Evolutionary conservation across 2,113 vertebrate genomes (phyloP).

Genomic region (Xiphophorus couchianus): DNA sequence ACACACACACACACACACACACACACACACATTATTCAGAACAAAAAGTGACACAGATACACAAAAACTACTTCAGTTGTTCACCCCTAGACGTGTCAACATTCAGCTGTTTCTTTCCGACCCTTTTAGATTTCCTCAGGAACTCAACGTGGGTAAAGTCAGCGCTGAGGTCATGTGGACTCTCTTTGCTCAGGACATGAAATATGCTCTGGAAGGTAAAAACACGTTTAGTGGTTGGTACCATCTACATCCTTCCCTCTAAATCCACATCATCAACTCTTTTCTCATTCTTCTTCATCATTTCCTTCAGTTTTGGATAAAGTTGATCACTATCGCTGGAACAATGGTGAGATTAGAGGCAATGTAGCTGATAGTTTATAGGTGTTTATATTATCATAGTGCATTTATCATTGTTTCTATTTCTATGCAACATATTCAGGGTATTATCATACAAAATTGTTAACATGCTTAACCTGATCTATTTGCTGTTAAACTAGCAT

Average conservation of each 20-base stretch:
- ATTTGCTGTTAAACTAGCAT: background rate
- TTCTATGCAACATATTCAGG: background rate
- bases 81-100: background rate
- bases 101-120: background rate
- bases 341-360: constrained; percentile 62
- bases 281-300: constrained; percentile 8
- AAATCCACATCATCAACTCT: constrained; percentile 12
- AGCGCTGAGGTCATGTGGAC: constrained; percentile 97
- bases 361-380: background rate
- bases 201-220: constrained; percentile 94
- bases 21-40: background rate
- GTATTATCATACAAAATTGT: background rate
- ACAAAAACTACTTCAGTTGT: background rate
- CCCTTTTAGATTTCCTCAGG: constrained; percentile 86
- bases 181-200: constrained; percentile 97
- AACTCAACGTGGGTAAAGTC: constrained; percentile 93
- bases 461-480: background rate
- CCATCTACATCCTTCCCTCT: background rate
- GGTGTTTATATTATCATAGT: background rate
- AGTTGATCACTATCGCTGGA: constrained; percentile 49
- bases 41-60: background rate
- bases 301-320: constrained; percentile 59
- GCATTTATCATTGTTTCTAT: background rate
- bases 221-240: constrained; percentile 1
- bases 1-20: no score